These are phyloP conservation scores for Catharus ustulatus DNA, from an alignment of 2,797 vertebrate species.

Conservation along the genomic window DNA sequence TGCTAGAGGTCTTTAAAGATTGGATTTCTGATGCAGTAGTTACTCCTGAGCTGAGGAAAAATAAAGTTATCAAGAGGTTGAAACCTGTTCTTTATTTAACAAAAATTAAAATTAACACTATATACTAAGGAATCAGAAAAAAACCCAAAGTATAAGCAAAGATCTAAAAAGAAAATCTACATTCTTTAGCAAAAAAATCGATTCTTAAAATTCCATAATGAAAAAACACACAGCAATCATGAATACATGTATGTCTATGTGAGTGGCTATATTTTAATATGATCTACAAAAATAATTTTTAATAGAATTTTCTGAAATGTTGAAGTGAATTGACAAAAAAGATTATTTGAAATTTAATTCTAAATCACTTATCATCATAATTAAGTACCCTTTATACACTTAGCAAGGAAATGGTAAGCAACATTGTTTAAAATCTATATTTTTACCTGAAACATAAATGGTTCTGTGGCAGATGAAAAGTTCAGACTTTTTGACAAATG, in stretches of 20 bases:
- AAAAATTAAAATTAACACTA: background rate
- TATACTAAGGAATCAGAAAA: background rate
- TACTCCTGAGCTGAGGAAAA: background rate
- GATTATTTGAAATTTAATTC: background rate
- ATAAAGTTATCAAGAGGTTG: background rate
- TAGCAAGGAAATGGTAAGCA: background rate
- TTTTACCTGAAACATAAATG: slow-evolving; percentile 81
- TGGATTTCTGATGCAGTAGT: background rate
- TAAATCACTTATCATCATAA: background rate
- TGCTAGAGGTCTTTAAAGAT: background rate
- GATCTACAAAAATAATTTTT: background rate
- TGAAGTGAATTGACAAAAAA: background rate
- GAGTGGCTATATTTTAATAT: background rate
- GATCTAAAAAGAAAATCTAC: background rate
- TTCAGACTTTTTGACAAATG: slow-evolving; percentile 79
- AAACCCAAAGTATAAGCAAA: background rate
- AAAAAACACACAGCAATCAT: background rate
- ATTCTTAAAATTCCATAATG: background rate
- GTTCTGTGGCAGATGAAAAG: slow-evolving; percentile 82
- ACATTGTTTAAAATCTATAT: background rate
- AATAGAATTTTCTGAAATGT: background rate
- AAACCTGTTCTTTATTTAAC: background rate
- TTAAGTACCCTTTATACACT: background rate
- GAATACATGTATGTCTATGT: background rate
- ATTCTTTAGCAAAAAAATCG: background rate